phyloP scores from a whole-genome alignment of 2,888 invertebrate genomes.

The Exocentrus adspersus region DNA sequence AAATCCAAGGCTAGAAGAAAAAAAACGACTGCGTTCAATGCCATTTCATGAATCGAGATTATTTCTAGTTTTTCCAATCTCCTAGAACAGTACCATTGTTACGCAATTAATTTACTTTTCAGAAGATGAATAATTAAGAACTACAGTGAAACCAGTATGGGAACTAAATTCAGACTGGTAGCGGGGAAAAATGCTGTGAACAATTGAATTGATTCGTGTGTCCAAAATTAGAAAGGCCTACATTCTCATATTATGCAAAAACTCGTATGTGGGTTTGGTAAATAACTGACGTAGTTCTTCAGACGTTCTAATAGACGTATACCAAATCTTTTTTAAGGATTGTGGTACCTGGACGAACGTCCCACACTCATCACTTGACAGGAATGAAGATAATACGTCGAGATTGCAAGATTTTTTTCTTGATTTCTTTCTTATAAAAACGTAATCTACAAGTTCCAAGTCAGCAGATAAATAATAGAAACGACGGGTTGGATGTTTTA shows the following conservation, averaged over 20 bases:
- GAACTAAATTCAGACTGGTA: constrained; percentile 10
- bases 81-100: too few species aligned
- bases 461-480: too few species aligned
- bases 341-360: neutral
- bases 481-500: too few species aligned
- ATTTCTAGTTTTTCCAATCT: too few species aligned
- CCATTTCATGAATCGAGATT: too few species aligned
- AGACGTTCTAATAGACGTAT: neutral
- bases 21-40: too few species aligned
- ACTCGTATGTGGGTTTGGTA: constrained; percentile 9
- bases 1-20: too few species aligned
- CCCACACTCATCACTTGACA: neutral
- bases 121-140: constrained; percentile 8
- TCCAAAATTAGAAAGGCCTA: constrained; percentile 21
- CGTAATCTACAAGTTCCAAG: too few species aligned
- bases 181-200: constrained; percentile 8
- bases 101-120: too few species aligned
- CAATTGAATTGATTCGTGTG: constrained; percentile 13
- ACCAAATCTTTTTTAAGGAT: neutral
- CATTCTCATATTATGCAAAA: constrained; percentile 19
- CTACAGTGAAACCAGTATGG: neutral
- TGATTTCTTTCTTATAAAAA: too few species aligned
- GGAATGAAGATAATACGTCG: too few species aligned
- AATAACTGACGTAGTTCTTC: constrained; percentile 9
- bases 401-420: too few species aligned